Base-by-base conservation (phyloP, 2,113 vertebrate genomes). In the Empidonax traillii region DNA sequence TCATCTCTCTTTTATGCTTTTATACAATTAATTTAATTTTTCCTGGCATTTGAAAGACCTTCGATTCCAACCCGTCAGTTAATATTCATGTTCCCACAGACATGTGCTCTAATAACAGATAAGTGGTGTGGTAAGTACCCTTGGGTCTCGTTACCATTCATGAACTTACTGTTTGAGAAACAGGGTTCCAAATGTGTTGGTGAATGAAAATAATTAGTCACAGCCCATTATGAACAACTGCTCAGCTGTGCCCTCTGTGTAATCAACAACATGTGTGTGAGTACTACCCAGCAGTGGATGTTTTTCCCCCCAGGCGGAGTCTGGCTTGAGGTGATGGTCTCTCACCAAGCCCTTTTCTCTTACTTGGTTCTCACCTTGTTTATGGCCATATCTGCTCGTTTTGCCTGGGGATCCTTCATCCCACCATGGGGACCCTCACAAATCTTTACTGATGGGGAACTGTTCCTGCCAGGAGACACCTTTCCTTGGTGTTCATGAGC, bases 21-120 rank as follows among this genome's bases (percentile, higher is more conserved):
- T 79, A 47, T 59, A 33, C 7, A 87, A 80, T 92, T 85, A 84
- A 68, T 86, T 96, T 83, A 6, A 59, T 66, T 94, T 94, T 93
- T 73, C 51, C 63, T 90, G 76, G 51, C 74, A 81, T 95, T 87
- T 89, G 71, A 75, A 66, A 71, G 76, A 85, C 87, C 76, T 97
- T 95, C 95, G 74, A 53, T 79, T 90, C 33, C 69, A 91, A 6
- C 31, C 59, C 46, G 58, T 90, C 55, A 31, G 39, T 74, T 94
- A 77, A 90, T 90, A 69, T 73, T 92, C 37, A 5, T 74, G 85
- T 92, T 92, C 67, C 76, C 74, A 69, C 85, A 76, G 85, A 86
- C 66, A 53, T 8, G 10, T 66, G 39, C 39, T 93, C 90, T 95
- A 90, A 93, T 82, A 95, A 72, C 46, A 75, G 80, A n/a, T 85